Conservation (phyloP, 2,113 vertebrate species). For the Cephalopterus ornatus region DNA sequence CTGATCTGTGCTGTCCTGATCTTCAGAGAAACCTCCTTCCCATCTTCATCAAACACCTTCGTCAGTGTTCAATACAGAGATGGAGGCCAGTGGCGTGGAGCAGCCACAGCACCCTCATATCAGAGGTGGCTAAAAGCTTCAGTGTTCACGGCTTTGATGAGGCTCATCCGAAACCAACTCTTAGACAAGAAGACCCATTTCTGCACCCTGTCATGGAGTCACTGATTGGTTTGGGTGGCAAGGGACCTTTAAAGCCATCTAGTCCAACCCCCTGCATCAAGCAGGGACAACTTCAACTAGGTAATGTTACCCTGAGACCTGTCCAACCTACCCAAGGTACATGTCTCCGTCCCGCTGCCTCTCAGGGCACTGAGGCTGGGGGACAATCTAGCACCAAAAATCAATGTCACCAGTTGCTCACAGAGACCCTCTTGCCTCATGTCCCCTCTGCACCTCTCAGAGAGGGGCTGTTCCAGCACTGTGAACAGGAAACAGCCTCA, state of each 20-base stretch:
- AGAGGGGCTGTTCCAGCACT: not conserved
- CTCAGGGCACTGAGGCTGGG: not conserved
- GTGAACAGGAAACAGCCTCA: not conserved
- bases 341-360: fast-evolving
- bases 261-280: not conserved
- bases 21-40: fast-evolving
- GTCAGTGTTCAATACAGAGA: not conserved
- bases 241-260: not conserved
- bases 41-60: not conserved
- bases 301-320: not conserved
- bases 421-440: not conserved
- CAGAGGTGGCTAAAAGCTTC: not conserved
- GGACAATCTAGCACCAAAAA: not conserved
- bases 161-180: not conserved
- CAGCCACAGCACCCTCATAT: not conserved
- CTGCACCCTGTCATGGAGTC: not conserved
- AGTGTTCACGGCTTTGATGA: not conserved
- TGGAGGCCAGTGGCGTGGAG: fast-evolving
- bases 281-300: not conserved
- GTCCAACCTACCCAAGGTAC: not conserved
- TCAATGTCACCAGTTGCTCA: not conserved
- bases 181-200: not conserved
- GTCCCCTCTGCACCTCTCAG: fast-evolving
- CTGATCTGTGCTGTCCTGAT: not conserved
- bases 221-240: too few species aligned